Percentiles rank a stretch among this genome's conserved stretches.
Evolutionary conservation across 2,797 vertebrate species (phyloP).

Genomic region (Iguana delicatissima): DNA sequence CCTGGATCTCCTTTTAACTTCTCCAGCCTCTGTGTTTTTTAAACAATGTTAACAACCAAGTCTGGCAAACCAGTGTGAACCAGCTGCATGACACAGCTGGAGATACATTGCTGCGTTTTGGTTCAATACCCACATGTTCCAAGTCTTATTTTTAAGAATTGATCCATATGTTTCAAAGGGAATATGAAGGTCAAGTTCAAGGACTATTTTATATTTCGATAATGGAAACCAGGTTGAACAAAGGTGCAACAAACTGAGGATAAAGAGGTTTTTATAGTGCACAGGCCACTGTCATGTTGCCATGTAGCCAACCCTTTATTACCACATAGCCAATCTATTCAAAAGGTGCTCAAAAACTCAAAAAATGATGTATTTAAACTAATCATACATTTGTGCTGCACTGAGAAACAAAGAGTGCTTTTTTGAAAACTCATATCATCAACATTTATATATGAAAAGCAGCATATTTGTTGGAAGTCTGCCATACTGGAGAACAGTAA

Average conservation of each 20-base stretch:
- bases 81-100: too few species aligned
- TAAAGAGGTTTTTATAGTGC: neutral
- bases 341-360: neutral
- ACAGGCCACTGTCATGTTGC: neutral
- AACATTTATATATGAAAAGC: conserved; percentile 65
- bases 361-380: neutral
- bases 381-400: conserved; percentile 21
- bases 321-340: neutral
- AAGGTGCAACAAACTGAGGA: neutral
- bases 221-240: neutral
- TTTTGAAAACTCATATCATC: conserved; percentile 59
- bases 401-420: conserved; percentile 34
- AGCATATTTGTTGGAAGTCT: conserved; percentile 62
- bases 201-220: neutral
- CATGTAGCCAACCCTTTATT: neutral
- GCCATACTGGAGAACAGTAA: conserved; percentile 45
- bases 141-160: neutral
- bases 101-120: neutral
- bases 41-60: too few species aligned
- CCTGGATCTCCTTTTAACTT: too few species aligned
- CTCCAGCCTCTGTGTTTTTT: too few species aligned
- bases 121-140: neutral
- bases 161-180: neutral
- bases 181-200: neutral
- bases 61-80: too few species aligned